Percentiles rank a stretch among this genome's conserved stretches.
Conservation (phyloP, 1,140 invertebrate species). For the Ceratosolen solmsi region DNA sequence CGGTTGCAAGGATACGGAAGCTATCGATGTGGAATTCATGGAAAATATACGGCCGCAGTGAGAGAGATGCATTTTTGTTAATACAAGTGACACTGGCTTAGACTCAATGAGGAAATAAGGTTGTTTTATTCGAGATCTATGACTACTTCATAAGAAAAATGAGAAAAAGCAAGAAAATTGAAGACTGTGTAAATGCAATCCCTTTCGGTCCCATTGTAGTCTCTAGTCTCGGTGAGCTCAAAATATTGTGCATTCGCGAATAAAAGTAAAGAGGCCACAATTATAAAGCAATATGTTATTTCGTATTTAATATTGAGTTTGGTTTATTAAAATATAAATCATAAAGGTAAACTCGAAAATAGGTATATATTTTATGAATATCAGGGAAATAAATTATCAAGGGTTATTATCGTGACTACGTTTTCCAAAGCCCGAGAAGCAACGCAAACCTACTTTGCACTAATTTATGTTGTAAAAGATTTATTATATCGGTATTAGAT, state of each 20-base stretch:
- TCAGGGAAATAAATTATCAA: background rate
- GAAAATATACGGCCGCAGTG: background rate
- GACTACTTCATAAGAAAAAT: background rate
- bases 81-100: background rate
- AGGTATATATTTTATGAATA: background rate
- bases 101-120: background rate
- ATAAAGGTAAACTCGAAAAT: background rate
- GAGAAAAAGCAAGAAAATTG: background rate
- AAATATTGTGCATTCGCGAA: too few species aligned
- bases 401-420: background rate
- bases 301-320: background rate
- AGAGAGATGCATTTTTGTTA: conserved; percentile 14
- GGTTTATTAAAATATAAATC: background rate
- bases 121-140: background rate
- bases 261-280: background rate
- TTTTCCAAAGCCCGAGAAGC: background rate
- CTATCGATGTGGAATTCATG: background rate
- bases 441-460: background rate
- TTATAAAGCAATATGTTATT: background rate
- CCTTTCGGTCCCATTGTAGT: too few species aligned
- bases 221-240: too few species aligned
- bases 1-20: background rate
- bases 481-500: background rate
- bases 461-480: background rate
- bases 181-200: background rate